phyloP scores from a whole-genome alignment of 2,113 vertebrate species.

The Otocyon megalotis region DNA sequence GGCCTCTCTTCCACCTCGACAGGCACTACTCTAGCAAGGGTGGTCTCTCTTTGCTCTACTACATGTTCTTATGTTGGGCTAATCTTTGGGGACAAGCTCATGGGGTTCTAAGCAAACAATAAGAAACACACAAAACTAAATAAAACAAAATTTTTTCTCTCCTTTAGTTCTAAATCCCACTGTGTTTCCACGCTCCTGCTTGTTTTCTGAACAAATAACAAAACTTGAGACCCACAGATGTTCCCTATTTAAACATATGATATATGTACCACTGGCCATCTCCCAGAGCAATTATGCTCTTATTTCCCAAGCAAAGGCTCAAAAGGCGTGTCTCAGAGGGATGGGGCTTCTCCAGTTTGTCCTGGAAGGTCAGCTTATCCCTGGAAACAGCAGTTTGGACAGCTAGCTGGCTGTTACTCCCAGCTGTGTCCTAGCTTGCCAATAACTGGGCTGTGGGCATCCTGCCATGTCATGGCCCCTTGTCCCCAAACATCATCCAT shows the following conservation, averaged over 20 bases:
- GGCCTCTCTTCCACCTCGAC: neutral
- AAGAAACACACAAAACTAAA: conserved; percentile 21
- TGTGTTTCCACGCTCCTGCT: conserved; percentile 47
- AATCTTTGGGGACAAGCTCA: neutral
- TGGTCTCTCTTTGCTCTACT: neutral
- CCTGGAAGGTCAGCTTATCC: neutral
- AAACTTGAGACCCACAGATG: conserved; percentile 38
- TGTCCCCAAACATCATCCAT: neutral
- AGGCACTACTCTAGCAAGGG: too few relatives aligned
- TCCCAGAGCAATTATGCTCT: conserved; percentile 11
- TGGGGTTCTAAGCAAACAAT: neutral
- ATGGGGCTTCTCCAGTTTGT: neutral
- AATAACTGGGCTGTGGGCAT: neutral
- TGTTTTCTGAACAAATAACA: conserved; percentile 51
- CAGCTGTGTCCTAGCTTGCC: neutral
- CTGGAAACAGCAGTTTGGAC: neutral
- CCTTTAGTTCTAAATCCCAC: conserved; percentile 6
- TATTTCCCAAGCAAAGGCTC: conserved; percentile 56
- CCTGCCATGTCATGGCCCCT: neutral
- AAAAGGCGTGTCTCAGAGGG: neutral
- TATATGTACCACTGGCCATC: neutral
- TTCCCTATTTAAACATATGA: conserved; percentile 46
- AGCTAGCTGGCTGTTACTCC: neutral
- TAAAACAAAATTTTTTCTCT: conserved; percentile 30
- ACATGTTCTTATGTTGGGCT: neutral